phyloP scores from a whole-genome alignment of 2,113 vertebrate species.

The Melanerpes formicivorus region DNA sequence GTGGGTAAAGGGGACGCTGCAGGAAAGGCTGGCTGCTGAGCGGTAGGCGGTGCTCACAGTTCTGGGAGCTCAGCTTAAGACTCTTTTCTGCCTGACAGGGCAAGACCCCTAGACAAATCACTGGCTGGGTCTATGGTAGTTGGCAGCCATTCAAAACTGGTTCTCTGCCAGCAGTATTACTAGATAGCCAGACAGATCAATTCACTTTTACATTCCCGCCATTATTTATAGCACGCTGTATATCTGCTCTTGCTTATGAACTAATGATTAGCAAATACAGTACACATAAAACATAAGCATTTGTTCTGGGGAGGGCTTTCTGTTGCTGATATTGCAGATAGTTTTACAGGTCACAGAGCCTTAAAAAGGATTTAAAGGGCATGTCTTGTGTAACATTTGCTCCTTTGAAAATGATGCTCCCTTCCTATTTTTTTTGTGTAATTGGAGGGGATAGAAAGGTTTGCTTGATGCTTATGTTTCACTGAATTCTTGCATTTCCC shows the following conservation, averaged over 20 bases:
- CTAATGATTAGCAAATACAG: conserved; percentile 88
- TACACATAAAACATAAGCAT: conserved; percentile 83
- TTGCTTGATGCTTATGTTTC: conserved; percentile 67
- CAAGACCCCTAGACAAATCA: conserved; percentile 85
- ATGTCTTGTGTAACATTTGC: conserved; percentile 76
- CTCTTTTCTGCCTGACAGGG: conserved; percentile 83
- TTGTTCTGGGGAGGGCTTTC: conserved; percentile 78
- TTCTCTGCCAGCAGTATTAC: conserved; percentile 82
- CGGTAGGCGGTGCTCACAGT: conserved; percentile 57
- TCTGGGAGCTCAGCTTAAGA: conserved; percentile 77
- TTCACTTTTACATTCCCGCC: conserved; percentile 85
- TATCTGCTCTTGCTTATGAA: conserved; percentile 86
- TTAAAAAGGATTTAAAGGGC: conserved; percentile 85
- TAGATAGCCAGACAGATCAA: conserved; percentile 89
- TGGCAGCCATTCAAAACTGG: conserved; percentile 83
- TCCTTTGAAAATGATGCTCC: conserved; percentile 78
- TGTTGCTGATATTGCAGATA: conserved; percentile 84
- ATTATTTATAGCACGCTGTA: conserved; percentile 87
- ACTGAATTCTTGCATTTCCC: conserved; percentile 58
- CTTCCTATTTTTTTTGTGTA: conserved; percentile 71
- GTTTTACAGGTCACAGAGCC: conserved; percentile 79
- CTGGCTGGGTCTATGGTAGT: conserved; percentile 80
- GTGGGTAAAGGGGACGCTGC: conserved; percentile 55
- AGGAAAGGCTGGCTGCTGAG: conserved; percentile 41
- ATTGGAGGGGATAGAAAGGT: conserved; percentile 76